Conservation (phyloP, 2,113 vertebrate species). For the Diphyllodes magnificus region DNA sequence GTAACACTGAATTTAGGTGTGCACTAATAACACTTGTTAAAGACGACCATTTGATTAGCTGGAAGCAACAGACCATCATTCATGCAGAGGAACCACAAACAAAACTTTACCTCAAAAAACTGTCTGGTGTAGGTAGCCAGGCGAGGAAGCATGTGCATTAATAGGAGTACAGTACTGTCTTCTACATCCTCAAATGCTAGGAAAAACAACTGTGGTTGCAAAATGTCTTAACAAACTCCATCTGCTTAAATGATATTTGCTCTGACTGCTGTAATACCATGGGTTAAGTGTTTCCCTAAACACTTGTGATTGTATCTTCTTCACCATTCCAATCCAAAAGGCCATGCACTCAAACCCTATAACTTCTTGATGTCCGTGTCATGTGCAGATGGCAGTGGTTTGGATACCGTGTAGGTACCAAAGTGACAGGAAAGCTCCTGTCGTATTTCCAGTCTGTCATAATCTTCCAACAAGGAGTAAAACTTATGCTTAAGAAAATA, state of each 20-base stretch:
- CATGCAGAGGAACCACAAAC: background rate
- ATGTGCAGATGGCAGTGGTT: background rate
- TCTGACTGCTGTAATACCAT: background rate
- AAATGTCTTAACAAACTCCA: background rate
- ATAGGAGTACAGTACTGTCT: background rate
- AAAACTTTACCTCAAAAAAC: background rate
- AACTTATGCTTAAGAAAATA: background rate
- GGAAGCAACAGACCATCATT: background rate
- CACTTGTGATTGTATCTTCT: background rate
- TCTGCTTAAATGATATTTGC: background rate
- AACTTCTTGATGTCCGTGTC: background rate
- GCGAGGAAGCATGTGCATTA: background rate
- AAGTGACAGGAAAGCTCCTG: background rate
- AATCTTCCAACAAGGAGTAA: background rate
- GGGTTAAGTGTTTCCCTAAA: background rate
- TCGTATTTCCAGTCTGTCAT: background rate
- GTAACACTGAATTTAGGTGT: background rate
- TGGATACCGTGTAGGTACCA: background rate
- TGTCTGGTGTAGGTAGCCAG: background rate
- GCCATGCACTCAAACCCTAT: background rate
- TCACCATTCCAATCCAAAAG: background rate
- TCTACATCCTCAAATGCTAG: background rate
- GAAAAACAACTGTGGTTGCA: background rate
- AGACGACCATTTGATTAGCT: background rate
- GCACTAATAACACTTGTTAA: background rate